Base-by-base conservation (phyloP, 2,113 vertebrate species). In the Actinemys pallida region DNA sequence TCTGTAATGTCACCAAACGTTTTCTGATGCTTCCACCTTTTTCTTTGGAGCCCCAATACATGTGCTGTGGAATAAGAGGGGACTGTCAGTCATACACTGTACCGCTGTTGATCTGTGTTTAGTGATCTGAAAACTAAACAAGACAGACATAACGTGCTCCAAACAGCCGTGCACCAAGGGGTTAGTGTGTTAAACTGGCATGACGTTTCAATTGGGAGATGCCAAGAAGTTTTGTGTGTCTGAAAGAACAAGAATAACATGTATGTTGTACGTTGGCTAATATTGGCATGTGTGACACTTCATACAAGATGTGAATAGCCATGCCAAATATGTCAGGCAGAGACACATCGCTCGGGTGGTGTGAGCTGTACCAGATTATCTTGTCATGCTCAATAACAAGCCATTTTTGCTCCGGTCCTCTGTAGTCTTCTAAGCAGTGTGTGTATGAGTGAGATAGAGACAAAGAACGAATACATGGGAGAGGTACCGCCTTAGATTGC, bases 1-100 rank as follows among this genome's bases (percentile, higher is more conserved):
- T 81, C 72, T 90, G 86, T 84, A 17, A 0, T 25, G 54, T 88
- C 88, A 57, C 14, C 25, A 5, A 17, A 10, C n/a, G 11, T 17
- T 54, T 47, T 53, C 31, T 1, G 0, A 53, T 1, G 3, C 84
- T 45, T 53, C 57, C 0, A 19, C n/a, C 19, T 72, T 39, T n/a
- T 65, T 27, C 75, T 16, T 69, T 83, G 2, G 0, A 31, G 1
- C 10, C 88, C 3, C 3, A 81, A 0, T 0, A 49, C 84, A 81
- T 1, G 1, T 31, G 75, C 1, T 1, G 1, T 1, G 53, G 45
- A 27, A 47, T 45, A 78, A 5, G 75, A 78, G 42, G 45, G 25
- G 45, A 47, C 0, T 9, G 5, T 1, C 19, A 10, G 69, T n/a
- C n/a, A 39, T 22, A 39, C 35, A 24, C 50, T 56, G 0, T 0